Evolutionary conservation across 2,797 vertebrate genomes (phyloP), one percentile per base, ranked within the genome.

Genomic region (Notolepis coatsorum): DNA sequence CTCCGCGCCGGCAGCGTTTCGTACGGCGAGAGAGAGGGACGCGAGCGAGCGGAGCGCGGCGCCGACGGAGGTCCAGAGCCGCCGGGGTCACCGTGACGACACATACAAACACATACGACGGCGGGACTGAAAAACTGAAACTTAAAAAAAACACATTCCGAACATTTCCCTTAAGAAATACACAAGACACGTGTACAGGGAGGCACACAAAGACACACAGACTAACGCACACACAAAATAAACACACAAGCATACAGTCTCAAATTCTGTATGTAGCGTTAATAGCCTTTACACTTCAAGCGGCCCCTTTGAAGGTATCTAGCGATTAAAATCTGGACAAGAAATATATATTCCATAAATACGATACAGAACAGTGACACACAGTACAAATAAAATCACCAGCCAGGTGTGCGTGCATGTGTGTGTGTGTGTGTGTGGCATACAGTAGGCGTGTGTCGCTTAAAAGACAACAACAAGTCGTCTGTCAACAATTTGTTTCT

Each of bases 321-420:
- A 39, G 15, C n/a, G 6, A 9, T 27, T 0, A 12, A 47, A 15
- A n/a, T n/a, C n/a, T n/a, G 1, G 33, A 74, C 7, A 25, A 1
- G 37, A 27, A 42, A 37, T 39, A 43, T 33, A 52, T 57, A 4
- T 7, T 35, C 60, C 58, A 67, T 46, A 57, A 57, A 82, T 46
- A 78, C 46, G 58, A 12, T 28, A 61, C 25, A 51, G 31, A 15
- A 33, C 42, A 41, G 31, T 13, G 27, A 63, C 61, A 64, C 4
- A 23, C 12, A 3, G 42, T 12, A 63, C 46, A 41, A 43, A 12
- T 31, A 28, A 48, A 53, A 60, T 4, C 52, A 25, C 61, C 31
- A 62, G 68, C 66, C 65, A 50, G 68, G 61, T 48, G 7, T 7
- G 31, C 31, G 7, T 12, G 71, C 48, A 60, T 17, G 63, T 53